Evolutionary conservation across 2,797 vertebrate genomes (phyloP), one percentile per base, ranked within the genome.

Genomic region (Nannoperca obscura): DNA sequence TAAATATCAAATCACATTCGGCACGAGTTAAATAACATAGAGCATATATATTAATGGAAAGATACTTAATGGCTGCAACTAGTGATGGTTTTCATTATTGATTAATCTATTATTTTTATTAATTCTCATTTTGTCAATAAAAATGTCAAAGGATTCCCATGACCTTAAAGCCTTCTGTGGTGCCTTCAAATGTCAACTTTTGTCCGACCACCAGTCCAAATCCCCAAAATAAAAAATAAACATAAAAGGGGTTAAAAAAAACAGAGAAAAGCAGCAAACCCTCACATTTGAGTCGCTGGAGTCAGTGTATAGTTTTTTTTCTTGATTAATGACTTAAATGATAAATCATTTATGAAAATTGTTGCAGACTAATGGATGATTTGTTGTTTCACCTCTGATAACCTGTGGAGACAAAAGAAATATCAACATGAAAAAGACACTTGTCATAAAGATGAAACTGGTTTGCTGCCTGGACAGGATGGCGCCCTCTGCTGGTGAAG

Each of bases 401-500:
- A 32, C 36, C 9, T 2, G 7, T 54, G 13, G 47, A 42, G 9
- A 19, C 11, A 59, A 32, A 36, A n/a, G 17, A 47, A 5, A 36
- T 8, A 20, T 8, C 0, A 32, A 55, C 5, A n/a, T 47, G 14
- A 71, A 47, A 71, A 62, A 62, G 7, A 63, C 36, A 52, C 3
- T 59, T 49, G 27, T 3, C 55, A 24, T 52, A 8, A 49, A 32
- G 12, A 40, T 22, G 53, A n/a, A 3, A 0, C 60, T 19, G 44
- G 1, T 60, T 27, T n/a, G 27, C 8, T 69, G 36, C 49, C 4
- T 49, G 71, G 11, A 69, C 67, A 47, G 42, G 27, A 81, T 32
- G 62, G 76, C 84, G 50, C 93, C 92, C 90, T 90, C 92, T 93
- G 83, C 85, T 90, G 93, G 90, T 3, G 64, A 58, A 6, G n/a